Percentiles rank a stretch among this genome's conserved stretches.
These are phyloP conservation scores for Antedon mediterranea DNA, from an alignment of 53 echinoderm and acorn worm genomes.

Conservation along the genomic window DNA sequence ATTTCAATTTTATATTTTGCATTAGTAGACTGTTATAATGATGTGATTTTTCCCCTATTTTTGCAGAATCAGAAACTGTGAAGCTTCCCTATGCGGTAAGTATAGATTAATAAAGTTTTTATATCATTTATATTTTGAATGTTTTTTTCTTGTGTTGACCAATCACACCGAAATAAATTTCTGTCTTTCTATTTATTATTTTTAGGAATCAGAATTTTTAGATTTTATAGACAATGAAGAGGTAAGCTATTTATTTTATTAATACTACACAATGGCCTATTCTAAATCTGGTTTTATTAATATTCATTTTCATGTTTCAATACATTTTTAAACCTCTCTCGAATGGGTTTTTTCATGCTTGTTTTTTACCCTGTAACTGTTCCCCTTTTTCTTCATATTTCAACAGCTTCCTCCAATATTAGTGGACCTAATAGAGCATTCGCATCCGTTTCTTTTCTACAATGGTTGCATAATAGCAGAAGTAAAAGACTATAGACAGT, in stretches of 20 bases:
- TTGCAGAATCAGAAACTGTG: conserved; percentile 79
- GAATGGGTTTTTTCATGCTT: no score
- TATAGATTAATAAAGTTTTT: no score
- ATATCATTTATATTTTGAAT: no score
- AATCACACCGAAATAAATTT: not conserved
- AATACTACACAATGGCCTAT: no score
- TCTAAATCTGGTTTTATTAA: no score
- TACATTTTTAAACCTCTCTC: no score
- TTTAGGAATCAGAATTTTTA: conserved; percentile 81
- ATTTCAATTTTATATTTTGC: no score
- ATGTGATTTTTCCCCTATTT: not conserved
- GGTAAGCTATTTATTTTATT: no score
- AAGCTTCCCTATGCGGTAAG: conserved; percentile 86
- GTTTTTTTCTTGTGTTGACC: no score
- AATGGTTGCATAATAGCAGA: conserved; percentile 78
- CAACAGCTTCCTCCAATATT: conserved; percentile 72
- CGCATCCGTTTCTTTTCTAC: conserved; percentile 76
- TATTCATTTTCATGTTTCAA: no score
- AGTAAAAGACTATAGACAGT: conserved; percentile 80
- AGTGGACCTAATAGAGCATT: conserved; percentile 79
- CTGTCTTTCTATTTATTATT: not conserved
- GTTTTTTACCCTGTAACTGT: no score
- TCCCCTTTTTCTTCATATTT: not conserved
- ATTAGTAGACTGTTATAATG: no score
- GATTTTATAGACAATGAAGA: conserved; percentile 90